Base-by-base conservation (phyloP, 2,888 invertebrate species). In the Eledona agricola region DNA sequence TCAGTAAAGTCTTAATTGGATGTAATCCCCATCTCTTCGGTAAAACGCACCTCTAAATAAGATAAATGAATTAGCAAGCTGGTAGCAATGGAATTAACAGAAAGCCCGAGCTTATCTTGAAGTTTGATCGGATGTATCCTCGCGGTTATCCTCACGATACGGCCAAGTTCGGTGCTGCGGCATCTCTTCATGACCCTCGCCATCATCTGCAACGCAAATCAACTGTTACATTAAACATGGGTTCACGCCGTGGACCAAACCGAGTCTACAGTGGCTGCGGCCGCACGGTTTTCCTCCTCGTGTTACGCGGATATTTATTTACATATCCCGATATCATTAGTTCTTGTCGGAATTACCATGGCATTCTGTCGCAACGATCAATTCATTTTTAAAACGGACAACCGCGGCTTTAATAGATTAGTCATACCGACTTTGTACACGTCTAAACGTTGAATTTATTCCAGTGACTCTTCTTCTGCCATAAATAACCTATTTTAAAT, bases 171-270 rank as follows among this genome's bases (percentile, higher is more conserved):
- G 53, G 55, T 47, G 55, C 40, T 51, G 54, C 47, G 42, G 54
- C 49, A 37, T 54, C 51, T 50, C 57, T 46, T 50, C 55, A 54
- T 51, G 57, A 54, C 57, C 53, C 50, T 42, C 40, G 42, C 34
- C 50, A 43, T 55, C 58, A 58, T 60, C 59, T 59, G 69, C 68
- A 69, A 65, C 66, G 65, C 70, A 69, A 69, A 71, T 71, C 69
- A 67, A 61, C 69, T 71, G 64, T 67, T 71, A 67, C 69, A 70
- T 70, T 70, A 70, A 69, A 70, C 70, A 70, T 70, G 65, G 69
- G 65, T 69, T 69, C 68, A 63, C 69, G 69, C 68, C 67, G 65
- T 61, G 65, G 62, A 60, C 62, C 56, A 59, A 53, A 59, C 62
- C 59, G 57, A 51, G 60, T 60, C 62, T 25, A 40, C 42, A 31